Conservation (phyloP, 2,797 vertebrate genomes). For the Oreochromis grahami region DNA sequence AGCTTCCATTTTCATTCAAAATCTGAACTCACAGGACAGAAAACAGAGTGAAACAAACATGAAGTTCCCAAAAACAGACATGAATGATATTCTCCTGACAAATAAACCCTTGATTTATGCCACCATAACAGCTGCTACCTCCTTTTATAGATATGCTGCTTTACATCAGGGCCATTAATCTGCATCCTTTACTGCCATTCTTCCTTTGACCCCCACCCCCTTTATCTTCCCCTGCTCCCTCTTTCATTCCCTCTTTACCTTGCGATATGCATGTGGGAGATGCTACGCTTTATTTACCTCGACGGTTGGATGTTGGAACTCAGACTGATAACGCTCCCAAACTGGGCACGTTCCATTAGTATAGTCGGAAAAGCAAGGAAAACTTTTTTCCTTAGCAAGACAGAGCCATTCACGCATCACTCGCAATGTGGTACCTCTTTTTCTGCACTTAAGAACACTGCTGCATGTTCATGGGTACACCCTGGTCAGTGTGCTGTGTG, state of each 20-base stretch:
- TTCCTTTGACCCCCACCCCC: background rate
- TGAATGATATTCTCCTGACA: background rate
- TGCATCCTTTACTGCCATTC: background rate
- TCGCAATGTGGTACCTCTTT: background rate
- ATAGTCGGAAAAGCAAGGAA: background rate
- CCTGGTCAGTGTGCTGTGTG: background rate
- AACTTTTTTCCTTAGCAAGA: background rate
- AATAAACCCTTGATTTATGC: background rate
- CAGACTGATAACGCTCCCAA: rapidly evolving
- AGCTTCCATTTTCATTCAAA: background rate
- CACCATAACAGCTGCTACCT: background rate
- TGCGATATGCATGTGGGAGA: background rate
- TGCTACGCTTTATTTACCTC: background rate
- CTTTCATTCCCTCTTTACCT: background rate
- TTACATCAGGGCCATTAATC: background rate
- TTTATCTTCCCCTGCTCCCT: background rate
- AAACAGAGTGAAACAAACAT: background rate
- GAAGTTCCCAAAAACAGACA: background rate
- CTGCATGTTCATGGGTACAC: background rate
- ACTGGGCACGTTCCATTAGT: background rate
- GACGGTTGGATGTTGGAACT: rapidly evolving
- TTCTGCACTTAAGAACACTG: background rate
- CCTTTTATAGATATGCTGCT: background rate
- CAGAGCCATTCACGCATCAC: background rate
- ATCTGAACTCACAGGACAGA: background rate